phyloP scores from a whole-genome alignment of 2,113 vertebrate genomes.

The Gobiocypris rarus region DNA sequence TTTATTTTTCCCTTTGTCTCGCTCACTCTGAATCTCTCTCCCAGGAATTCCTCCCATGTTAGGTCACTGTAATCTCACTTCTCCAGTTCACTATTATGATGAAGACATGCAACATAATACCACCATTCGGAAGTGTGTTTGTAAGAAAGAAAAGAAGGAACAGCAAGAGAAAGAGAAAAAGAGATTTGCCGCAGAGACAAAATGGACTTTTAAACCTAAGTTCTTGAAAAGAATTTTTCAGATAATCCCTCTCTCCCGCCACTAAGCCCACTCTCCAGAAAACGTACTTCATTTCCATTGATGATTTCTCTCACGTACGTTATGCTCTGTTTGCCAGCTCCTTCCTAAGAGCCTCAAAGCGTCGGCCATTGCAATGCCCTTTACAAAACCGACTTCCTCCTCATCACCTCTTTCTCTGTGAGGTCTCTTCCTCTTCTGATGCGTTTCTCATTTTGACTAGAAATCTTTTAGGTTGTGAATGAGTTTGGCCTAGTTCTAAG shows the following conservation, averaged over 20 bases:
- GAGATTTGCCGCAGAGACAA: slow-evolving; percentile 27
- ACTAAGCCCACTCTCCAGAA: slow-evolving; percentile 21
- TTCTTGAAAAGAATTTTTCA: slow-evolving; percentile 37
- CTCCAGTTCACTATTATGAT: slow-evolving; percentile 35
- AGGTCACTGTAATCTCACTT: slow-evolving; percentile 56
- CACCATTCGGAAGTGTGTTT: slow-evolving; percentile 26
- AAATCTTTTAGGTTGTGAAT: slow-evolving; percentile 31
- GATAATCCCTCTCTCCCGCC: slow-evolving; percentile 27
- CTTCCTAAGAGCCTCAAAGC: slow-evolving; percentile 27
- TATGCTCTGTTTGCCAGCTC: slow-evolving; percentile 35
- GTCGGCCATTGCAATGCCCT: slow-evolving; percentile 26
- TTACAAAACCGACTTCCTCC: slow-evolving; percentile 29
- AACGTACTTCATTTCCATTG: slow-evolving; percentile 35
- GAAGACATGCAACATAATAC: slow-evolving; percentile 41
- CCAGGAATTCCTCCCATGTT: slow-evolving; percentile 53
- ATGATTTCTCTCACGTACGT: slow-evolving; percentile 28
- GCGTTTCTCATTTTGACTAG: slow-evolving; percentile 7
- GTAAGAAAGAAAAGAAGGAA: background rate
- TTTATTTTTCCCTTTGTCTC: slow-evolving; percentile 62
- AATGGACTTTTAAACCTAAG: slow-evolving; percentile 24
- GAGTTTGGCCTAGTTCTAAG: slow-evolving; percentile 4
- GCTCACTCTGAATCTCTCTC: slow-evolving; percentile 58
- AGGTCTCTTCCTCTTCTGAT: slow-evolving; percentile 29
- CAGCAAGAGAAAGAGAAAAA: slow-evolving; percentile 33
- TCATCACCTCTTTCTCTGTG: slow-evolving; percentile 12